Evolutionary conservation across 2,888 invertebrate species (phyloP).

Genomic region (Diadromus collaris): DNA sequence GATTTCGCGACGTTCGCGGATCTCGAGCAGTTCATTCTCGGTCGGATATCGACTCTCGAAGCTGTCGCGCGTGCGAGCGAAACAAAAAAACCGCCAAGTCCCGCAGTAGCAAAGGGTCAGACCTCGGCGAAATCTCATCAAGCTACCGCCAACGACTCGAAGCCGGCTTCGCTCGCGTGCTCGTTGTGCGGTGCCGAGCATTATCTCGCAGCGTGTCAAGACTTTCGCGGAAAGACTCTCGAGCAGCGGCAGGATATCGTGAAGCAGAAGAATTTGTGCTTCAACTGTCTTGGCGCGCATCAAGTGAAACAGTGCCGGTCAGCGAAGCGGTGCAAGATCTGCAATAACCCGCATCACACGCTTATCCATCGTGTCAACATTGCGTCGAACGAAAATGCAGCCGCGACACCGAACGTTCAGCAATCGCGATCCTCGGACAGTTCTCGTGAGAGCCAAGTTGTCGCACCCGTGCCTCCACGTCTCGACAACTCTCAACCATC

Average conservation of each 20-base stretch:
- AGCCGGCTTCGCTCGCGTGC: neutral
- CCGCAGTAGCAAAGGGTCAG: constrained; percentile 12
- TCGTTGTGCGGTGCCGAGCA: neutral
- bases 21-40: constrained; percentile 33
- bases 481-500: too few relatives aligned
- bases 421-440: neutral
- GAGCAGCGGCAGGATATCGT: constrained; percentile 1
- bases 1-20: constrained; percentile 6
- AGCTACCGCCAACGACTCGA: neutral
- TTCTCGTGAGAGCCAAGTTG: too few relatives aligned
- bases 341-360: too few relatives aligned
- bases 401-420: too few relatives aligned
- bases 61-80: constrained; percentile 27
- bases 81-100: neutral
- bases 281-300: constrained; percentile 17
- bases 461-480: too few relatives aligned
- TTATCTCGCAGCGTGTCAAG: too few relatives aligned
- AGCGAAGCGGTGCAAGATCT: too few relatives aligned
- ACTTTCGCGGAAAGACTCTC: too few relatives aligned
- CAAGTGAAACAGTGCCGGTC: too few relatives aligned
- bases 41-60: constrained; percentile 41
- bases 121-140: constrained; percentile 20
- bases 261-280: constrained; percentile 7
- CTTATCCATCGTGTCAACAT: too few relatives aligned
- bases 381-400: neutral